Evolutionary conservation across 2,797 vertebrate genomes (phyloP).

Genomic region (Danio kyathit): DNA sequence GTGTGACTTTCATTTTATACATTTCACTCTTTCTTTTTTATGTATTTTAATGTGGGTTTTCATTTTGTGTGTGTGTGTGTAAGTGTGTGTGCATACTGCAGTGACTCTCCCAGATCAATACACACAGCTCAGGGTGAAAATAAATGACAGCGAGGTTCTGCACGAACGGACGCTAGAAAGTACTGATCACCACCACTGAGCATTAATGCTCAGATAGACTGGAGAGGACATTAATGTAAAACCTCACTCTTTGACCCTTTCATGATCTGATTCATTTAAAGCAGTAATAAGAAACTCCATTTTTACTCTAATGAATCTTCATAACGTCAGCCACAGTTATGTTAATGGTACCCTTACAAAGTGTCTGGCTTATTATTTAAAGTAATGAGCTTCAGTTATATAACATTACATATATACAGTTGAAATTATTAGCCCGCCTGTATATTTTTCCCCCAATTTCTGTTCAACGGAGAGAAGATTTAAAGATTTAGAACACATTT

Average conservation of each 20-base stretch:
- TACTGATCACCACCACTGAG: background rate
- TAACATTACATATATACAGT: too few relatives aligned
- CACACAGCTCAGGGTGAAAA: conserved; percentile 27
- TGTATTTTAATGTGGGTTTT: background rate
- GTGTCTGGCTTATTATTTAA: background rate
- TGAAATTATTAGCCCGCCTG: too few relatives aligned
- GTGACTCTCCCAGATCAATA: conserved; percentile 39
- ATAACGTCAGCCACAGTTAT: background rate
- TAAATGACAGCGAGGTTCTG: conserved; percentile 24
- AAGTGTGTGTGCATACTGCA: conserved; percentile 4
- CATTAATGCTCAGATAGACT: background rate
- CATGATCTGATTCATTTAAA: background rate
- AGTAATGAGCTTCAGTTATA: too few relatives aligned
- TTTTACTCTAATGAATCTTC: background rate
- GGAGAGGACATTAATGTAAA: background rate
- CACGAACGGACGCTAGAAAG: conserved; percentile 19
- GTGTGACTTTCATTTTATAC: too few relatives aligned
- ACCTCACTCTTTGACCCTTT: background rate
- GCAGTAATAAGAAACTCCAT: background rate
- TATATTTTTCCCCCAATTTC: too few relatives aligned
- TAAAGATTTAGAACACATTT: too few relatives aligned
- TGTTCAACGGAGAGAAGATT: too few relatives aligned
- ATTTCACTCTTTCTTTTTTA: too few relatives aligned
- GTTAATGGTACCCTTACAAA: conserved; percentile 9
- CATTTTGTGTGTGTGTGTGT: background rate